Percentiles rank a stretch among this genome's conserved stretches.
phyloP scores from a whole-genome alignment of 1,140 invertebrate genomes.

The Drosophila sulfurigaster region DNA sequence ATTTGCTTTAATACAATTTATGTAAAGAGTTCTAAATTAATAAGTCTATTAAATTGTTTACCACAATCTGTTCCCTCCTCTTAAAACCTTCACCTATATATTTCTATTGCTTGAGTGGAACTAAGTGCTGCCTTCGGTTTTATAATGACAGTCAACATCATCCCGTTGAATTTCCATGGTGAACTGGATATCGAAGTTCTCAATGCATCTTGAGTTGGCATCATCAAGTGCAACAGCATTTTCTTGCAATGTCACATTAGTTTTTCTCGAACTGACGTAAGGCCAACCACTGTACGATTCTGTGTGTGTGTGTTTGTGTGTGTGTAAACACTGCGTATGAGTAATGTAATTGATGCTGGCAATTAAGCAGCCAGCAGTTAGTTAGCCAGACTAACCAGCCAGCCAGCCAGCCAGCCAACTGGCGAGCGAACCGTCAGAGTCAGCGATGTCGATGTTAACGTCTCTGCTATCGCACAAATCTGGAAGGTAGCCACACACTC shows the following conservation, averaged over 20 bases:
- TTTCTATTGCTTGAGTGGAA: conserved; percentile 7
- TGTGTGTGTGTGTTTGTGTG: not conserved
- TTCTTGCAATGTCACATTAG: conserved; percentile 81
- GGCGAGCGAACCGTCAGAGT: not conserved
- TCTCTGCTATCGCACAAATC: conserved; percentile 41
- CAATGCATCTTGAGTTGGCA: conserved; percentile 73
- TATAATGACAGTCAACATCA: conserved; percentile 47
- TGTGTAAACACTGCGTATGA: conserved; percentile 65
- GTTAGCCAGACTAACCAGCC: not conserved
- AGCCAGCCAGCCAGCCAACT: not conserved
- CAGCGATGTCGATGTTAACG: conserved; percentile 18
- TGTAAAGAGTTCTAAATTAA: too few species aligned
- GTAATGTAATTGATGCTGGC: conserved; percentile 73
- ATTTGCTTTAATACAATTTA: too few species aligned
- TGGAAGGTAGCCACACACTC: conserved; percentile 35
- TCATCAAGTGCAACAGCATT: conserved; percentile 81
- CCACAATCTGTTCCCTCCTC: too few species aligned
- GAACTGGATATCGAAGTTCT: conserved; percentile 64
- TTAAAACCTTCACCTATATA: not conserved
- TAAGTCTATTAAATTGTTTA: too few species aligned
- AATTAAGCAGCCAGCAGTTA: conserved; percentile 48
- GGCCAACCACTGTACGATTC: conserved; percentile 45
- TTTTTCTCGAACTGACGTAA: conserved; percentile 67
- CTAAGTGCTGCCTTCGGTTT: conserved; percentile 34
- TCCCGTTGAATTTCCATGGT: conserved; percentile 68